Evolutionary conservation across 2,113 vertebrate species (phyloP).

Genomic region (Hyaena hyaena): DNA sequence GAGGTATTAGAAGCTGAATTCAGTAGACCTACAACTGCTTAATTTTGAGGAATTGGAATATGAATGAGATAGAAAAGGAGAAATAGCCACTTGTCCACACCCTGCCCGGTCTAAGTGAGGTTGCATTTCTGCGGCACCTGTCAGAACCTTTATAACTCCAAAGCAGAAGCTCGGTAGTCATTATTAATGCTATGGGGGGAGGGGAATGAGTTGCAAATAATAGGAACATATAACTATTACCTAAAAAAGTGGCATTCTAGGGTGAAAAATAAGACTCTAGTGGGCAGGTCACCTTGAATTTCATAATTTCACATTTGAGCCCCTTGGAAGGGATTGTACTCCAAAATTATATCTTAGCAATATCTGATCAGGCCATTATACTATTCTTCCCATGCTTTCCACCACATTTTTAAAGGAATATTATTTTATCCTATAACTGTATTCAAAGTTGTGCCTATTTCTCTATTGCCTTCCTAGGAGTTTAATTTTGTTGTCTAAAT

Average conservation of each 20-base stretch:
- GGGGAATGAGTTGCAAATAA: neutral
- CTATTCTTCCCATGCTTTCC: constrained; percentile 21
- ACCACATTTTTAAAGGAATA: constrained; percentile 66
- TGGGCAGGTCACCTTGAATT: constrained; percentile 51
- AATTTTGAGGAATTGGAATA: neutral
- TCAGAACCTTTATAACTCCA: constrained; percentile 19
- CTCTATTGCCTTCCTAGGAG: constrained; percentile 76
- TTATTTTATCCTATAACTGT: constrained; percentile 78
- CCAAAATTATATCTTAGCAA: constrained; percentile 34
- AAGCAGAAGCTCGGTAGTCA: neutral
- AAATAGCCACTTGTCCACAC: neutral
- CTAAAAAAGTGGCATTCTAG: neutral
- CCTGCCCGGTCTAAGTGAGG: neutral
- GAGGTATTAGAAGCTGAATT: neutral
- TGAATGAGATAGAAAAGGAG: neutral
- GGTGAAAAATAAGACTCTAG: neutral
- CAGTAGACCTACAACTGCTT: neutral
- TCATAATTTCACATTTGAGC: neutral
- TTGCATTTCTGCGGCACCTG: neutral
- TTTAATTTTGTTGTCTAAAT: constrained; percentile 84
- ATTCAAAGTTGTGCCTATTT: constrained; percentile 76
- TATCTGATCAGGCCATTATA: constrained; percentile 37
- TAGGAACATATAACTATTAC: neutral
- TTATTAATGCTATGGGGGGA: neutral
- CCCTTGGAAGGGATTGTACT: constrained; percentile 12